Base-by-base conservation (phyloP, 2,888 invertebrate genomes). In the Eupithecia subumbrata region DNA sequence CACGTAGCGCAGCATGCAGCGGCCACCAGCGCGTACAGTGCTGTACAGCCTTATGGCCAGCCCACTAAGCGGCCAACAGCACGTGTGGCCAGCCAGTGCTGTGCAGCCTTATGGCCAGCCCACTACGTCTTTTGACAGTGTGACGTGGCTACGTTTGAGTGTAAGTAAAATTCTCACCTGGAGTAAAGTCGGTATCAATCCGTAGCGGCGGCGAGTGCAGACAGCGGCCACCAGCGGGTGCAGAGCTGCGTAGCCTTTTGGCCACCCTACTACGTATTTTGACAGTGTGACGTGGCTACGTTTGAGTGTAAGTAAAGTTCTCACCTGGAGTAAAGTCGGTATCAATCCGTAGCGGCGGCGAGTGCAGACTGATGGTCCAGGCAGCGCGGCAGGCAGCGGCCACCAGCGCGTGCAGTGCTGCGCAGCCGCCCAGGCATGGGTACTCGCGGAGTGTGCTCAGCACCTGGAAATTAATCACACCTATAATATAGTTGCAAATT, bases 371-470 rank as follows among this genome's bases (percentile, higher is more conserved):
- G 86, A 98, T 94, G 78, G 96, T 96, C 99, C 99, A 99, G 5
- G 98, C 97, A n/a, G 98, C 95, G 77, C 97, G 96, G 64, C 98
- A 98, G 78, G 98, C 97, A 63, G 97, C 97, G 45, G 96, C 95
- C 72, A 98, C 97, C 89, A 98, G 98, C 82, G 96, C 96, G 84
- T 97, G 96, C 75, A 99, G 95, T 43, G 97, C 97, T 1, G 95
- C 95, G 88, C 98, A 98, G 0, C 96, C 93, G 81, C 97, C 97
- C 85, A 99, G 95, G 89, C 98, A 97, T 48, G 98, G 98, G 92
- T 99, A 99, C 94, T 99, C 99, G 87, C 98, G 98, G 25, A 99
- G 95, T 0, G 99, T 99, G 81, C 97, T 97, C 91, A 98, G 96
- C 80, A 99, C 96, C 95, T 98, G 96, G 1, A 77, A 71, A 12